Conservation (phyloP, 2,113 vertebrate genomes). For the Orthonyx spaldingii region DNA sequence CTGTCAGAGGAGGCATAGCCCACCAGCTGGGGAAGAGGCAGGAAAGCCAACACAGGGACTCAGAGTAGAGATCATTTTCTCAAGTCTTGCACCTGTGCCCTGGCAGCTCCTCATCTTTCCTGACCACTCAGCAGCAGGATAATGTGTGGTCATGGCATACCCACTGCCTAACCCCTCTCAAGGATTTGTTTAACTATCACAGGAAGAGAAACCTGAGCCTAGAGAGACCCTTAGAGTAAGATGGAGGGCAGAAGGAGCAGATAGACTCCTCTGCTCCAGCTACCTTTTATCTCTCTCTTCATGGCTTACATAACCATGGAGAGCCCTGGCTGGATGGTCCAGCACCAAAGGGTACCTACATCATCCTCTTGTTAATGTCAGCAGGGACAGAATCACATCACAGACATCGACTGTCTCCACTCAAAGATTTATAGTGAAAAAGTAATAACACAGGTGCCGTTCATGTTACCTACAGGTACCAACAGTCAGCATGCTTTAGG, state of each 20-base stretch:
- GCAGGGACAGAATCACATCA: neutral
- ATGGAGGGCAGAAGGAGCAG: neutral
- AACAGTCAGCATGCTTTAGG: neutral
- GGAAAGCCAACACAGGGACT: neutral
- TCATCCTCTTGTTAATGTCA: neutral
- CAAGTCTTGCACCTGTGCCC: neutral
- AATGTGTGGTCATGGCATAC: neutral
- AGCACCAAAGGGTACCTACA: neutral
- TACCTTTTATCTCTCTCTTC: neutral
- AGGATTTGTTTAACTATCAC: neutral
- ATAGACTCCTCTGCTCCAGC: neutral
- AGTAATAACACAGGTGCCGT: fast-evolving
- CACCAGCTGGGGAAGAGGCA: neutral
- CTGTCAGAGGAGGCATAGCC: neutral
- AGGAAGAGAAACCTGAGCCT: neutral
- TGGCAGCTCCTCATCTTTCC: neutral
- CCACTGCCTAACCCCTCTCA: neutral
- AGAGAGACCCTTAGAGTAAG: neutral
- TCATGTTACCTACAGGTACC: neutral
- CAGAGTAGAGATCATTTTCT: neutral
- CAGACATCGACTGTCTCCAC: neutral
- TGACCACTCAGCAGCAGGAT: neutral
- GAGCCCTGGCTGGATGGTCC: neutral
- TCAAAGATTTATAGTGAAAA: neutral
- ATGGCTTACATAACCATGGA: neutral